Evolutionary conservation across 2,888 invertebrate genomes (phyloP), one percentile per base, ranked within the genome.

Genomic region (Crepidodera aurea): DNA sequence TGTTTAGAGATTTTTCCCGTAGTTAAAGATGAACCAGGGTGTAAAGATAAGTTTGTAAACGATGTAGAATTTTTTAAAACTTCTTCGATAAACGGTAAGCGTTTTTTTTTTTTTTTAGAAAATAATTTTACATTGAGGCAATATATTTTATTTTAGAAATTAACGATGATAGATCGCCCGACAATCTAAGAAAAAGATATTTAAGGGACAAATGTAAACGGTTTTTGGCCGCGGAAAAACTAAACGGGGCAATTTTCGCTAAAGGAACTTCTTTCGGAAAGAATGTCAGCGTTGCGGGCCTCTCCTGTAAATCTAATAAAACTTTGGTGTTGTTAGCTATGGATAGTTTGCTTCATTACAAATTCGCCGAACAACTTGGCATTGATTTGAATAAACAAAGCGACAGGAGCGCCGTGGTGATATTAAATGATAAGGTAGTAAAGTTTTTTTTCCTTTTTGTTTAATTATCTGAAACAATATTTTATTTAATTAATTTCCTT

Each of bases 361-460:
- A 90, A 73, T 91, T 93, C 75, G 90, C 92, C 0, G 88, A 91
- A 75, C 85, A 86, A 18, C 84, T 94, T 3, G 93, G 92, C 1
- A 84, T 93, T 16, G 87, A 92, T 77, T 80, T 91, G 27, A 78
- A 80, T 8, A 84, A 82, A 39, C 83, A 78, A 61, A 83, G 81
- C 61, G 87, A 90, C 72, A 87, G 84, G 80, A 90, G 90, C 27
- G 85, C 86, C 22, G 87, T 87, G 42, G 85, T 91, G 55, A 89
- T 93, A 73, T 81, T 93, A 67, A 89, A 92, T 79, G 85, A 86
- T 69, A 84, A 86, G 83, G 91, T 91, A 81, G 81, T 73, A 60
- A 15, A 44, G 18, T 32, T 34, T 53, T 12, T 42, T 34, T 58
- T 58, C 1, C n/a, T n/a, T n/a, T n/a, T n/a, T n/a, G 10, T 29